phyloP scores from a whole-genome alignment of 2,113 vertebrate genomes.

The Cranoglanis bouderius region DNA sequence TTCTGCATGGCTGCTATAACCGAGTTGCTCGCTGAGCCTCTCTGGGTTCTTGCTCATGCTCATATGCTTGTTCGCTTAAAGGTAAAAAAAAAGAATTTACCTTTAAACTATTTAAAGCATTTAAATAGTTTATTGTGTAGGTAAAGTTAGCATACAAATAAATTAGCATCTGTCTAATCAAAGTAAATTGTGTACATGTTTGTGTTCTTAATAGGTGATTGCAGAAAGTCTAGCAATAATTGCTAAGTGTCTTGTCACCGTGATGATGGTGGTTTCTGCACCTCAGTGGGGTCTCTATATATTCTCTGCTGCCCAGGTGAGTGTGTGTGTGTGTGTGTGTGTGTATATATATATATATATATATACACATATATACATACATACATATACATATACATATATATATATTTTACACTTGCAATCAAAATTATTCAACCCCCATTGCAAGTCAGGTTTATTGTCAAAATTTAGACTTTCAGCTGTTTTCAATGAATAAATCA shows the following conservation, averaged over 20 bases:
- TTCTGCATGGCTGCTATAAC: slow-evolving; percentile 88
- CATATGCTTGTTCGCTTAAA: slow-evolving; percentile 92
- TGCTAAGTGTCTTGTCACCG: slow-evolving; percentile 83
- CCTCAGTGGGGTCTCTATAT: slow-evolving; percentile 88
- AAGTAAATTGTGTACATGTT: background rate
- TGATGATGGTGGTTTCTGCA: slow-evolving; percentile 79
- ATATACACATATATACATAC: no score
- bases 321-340: slow-evolving; percentile 53
- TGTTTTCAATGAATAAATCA: no score
- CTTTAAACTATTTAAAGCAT: no score
- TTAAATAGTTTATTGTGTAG: background rate
- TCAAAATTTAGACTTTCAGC: no score
- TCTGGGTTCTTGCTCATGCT: slow-evolving; percentile 92
- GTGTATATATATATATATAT: no score
- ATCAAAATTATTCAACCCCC: no score
- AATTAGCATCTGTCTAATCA: background rate
- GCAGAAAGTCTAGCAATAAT: slow-evolving; percentile 90
- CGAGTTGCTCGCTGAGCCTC: slow-evolving; percentile 89
- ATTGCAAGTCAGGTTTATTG: no score
- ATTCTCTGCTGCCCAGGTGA: slow-evolving; percentile 88
- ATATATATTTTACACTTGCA: no score
- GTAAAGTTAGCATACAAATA: background rate
- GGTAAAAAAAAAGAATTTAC: slow-evolving; percentile 75
- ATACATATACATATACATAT: no score
- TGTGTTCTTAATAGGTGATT: slow-evolving; percentile 72